These are phyloP conservation scores for Spodoptera frugiperda DNA, from an alignment of 1,140 invertebrate species.

Conservation along the genomic window DNA sequence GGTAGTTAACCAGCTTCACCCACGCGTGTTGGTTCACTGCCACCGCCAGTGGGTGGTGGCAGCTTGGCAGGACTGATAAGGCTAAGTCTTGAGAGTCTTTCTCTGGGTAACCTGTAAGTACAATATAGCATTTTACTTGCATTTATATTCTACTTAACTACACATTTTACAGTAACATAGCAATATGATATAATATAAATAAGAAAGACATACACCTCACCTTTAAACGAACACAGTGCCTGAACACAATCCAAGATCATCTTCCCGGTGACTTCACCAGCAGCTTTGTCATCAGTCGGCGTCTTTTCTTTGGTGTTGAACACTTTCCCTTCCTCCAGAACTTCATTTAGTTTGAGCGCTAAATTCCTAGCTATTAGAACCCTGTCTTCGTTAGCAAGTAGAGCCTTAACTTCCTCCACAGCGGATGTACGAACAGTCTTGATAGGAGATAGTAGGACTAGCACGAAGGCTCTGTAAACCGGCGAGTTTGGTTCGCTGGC, in stretches of 20 bases:
- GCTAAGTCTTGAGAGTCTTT: conserved; percentile 87
- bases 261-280: conserved; percentile 77
- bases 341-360: conserved; percentile 74
- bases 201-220: conserved; percentile 55
- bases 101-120: conserved; percentile 73
- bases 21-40: conserved; percentile 87
- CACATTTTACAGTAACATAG: too few relatives aligned
- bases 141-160: too few relatives aligned
- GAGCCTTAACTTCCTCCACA: conserved; percentile 64
- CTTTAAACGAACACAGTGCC: conserved; percentile 84
- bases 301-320: conserved; percentile 73
- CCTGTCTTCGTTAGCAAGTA: conserved; percentile 66
- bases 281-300: conserved; percentile 67
- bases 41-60: conserved; percentile 89
- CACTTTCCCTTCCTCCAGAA: conserved; percentile 80
- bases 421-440: conserved; percentile 69
- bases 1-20: conserved; percentile 87
- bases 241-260: conserved; percentile 84
- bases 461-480: conserved; percentile 72
- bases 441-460: conserved; percentile 68
- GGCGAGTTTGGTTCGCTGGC: conserved; percentile 70
- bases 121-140: not conserved
- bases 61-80: conserved; percentile 88
- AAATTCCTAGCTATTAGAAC: conserved; percentile 71
- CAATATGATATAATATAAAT: not conserved